Base-by-base conservation (phyloP, 1,140 invertebrate species). In the Drosophila prosaltans region DNA sequence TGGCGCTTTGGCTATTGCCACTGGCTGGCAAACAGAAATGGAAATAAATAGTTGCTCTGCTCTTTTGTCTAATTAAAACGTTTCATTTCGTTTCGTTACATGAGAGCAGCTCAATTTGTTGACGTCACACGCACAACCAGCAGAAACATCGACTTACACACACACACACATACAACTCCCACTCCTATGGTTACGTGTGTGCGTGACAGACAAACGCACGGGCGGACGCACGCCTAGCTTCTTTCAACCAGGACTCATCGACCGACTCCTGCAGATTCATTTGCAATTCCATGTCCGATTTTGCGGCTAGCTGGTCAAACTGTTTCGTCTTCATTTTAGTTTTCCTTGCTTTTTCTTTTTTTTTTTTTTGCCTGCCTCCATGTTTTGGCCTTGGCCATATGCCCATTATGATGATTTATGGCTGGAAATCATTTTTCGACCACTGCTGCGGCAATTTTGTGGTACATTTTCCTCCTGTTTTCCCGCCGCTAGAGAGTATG, bases 11-110 rank as follows among this genome's bases (percentile, higher is more conserved):
- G 65, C 69, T 64, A 36, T 60, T 69, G 65, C 54, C 48, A 41
- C 43, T 63, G 65, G 63, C 68, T 57, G 32, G 61, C 57, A 67
- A 74, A 65, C 61, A 65, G 67, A 82, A 86, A 86, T 86, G 83
- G 80, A 86, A 86, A 86, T 88, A 86, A 86, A 86, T 86, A 88
- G 83, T 86, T 83, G 80, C 83, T 71, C 65, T 89, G 83, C 83
- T 88, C 83, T 80, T 88, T 86, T 80, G 69, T 88, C 83, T 88
- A 86, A 86, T 86, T 86, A 86, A 86, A 86, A 86, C 76, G 80
- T 78, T 85, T 77, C 83, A 65, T 88, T 86, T 80, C 62, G 62
- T 69, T 45, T 67, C 55, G 64, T 11, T 58, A 43, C 67, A 43
- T 9, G 10, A 39, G 39, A 67, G 45, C 72, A 79, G 70, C 57